phyloP scores from a whole-genome alignment of 2,888 invertebrate genomes.

The Galerucella nymphaeae region DNA sequence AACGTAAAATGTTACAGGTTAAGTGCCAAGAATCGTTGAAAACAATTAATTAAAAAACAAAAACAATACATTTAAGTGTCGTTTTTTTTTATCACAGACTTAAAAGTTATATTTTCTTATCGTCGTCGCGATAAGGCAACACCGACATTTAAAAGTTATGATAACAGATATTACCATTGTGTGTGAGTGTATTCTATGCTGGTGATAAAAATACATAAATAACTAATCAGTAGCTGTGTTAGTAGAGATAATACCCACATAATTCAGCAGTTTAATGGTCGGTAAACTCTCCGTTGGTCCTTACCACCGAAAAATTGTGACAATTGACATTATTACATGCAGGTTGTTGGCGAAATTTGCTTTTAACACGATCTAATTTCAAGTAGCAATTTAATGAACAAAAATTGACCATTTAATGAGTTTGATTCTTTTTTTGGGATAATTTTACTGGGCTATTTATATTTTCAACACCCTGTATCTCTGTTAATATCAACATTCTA shows the following conservation, averaged over 20 bases:
- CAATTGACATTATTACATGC: slow-evolving; percentile 15
- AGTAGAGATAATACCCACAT: slow-evolving; percentile 59
- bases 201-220: slow-evolving; percentile 59
- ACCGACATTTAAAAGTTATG: slow-evolving; percentile 56
- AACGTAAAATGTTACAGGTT: neutral
- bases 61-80: slow-evolving; percentile 15
- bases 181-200: slow-evolving; percentile 53
- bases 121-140: slow-evolving; percentile 47
- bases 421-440: too few relatives aligned
- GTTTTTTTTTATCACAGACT: slow-evolving; percentile 37
- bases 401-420: too few relatives aligned
- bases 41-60: slow-evolving; percentile 4
- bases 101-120: slow-evolving; percentile 45
- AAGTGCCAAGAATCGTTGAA: neutral
- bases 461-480: too few relatives aligned
- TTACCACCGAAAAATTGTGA: slow-evolving; percentile 18
- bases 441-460: too few relatives aligned
- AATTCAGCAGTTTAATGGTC: slow-evolving; percentile 40
- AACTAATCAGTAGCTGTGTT: slow-evolving; percentile 57
- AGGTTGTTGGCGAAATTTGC: slow-evolving; percentile 5
- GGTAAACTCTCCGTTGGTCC: slow-evolving; percentile 19
- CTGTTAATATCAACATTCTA: too few relatives aligned
- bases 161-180: slow-evolving; percentile 59
- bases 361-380: too few relatives aligned
- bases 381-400: too few relatives aligned